Evolutionary conservation across 2,888 invertebrate species (phyloP).

Genomic region (Tenthredo scrophulariae): DNA sequence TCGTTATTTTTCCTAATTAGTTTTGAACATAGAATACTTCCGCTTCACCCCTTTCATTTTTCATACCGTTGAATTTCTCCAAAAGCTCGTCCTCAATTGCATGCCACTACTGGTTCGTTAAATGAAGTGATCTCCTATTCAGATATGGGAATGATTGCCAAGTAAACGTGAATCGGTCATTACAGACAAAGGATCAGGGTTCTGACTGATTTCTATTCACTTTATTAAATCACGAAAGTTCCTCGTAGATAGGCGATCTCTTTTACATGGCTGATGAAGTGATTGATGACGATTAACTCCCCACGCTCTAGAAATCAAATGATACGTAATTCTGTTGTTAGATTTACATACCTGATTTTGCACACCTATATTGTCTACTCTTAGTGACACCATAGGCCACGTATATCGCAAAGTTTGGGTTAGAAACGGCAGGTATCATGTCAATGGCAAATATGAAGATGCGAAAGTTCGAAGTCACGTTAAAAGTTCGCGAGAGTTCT

Average conservation of each 20-base stretch:
- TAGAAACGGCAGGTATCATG: too few species aligned
- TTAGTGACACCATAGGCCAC: too few species aligned
- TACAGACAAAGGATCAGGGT: neutral
- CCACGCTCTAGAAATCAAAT: neutral
- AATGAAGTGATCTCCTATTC: constrained; percentile 13
- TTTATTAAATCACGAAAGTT: neutral
- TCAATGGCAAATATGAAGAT: too few species aligned
- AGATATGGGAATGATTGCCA: neutral
- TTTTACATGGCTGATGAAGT: neutral
- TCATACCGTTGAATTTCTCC: neutral
- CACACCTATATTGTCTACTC: too few species aligned
- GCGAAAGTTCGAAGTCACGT: neutral
- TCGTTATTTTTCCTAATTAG: neutral
- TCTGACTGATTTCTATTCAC: neutral
- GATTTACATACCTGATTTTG: neutral
- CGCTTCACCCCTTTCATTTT: neutral
- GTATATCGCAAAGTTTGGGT: too few species aligned
- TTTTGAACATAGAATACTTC: neutral
- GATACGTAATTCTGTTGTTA: neutral
- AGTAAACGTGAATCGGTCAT: neutral
- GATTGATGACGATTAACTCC: neutral
- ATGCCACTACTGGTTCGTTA: neutral
- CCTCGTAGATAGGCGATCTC: neutral
- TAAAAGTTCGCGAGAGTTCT: neutral
- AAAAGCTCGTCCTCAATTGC: neutral